Evolutionary conservation across 2,113 vertebrate species (phyloP).

Genomic region (Glaucidium brasilianum): DNA sequence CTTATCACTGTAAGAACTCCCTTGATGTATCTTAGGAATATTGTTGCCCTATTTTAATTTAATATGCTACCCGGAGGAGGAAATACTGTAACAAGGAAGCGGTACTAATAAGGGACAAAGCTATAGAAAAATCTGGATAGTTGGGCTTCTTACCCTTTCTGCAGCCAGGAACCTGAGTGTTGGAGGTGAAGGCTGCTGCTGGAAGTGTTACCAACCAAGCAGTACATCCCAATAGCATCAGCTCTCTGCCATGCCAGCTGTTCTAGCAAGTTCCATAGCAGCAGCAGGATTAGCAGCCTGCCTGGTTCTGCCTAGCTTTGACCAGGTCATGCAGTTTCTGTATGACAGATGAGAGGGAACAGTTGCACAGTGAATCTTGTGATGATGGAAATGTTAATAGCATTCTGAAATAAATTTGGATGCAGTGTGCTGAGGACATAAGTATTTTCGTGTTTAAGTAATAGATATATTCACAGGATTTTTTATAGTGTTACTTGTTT

Average conservation of each 20-base stretch:
- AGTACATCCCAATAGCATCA: background rate
- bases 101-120: background rate
- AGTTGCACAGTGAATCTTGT: background rate
- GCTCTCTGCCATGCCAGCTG: background rate
- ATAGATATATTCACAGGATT: background rate
- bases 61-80: background rate
- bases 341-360: background rate
- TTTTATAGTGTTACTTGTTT: background rate
- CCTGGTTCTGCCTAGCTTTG: background rate
- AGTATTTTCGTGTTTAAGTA: background rate
- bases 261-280: background rate
- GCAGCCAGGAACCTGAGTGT: background rate
- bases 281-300: background rate
- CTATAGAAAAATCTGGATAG: background rate
- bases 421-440: background rate
- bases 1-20: background rate
- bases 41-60: background rate
- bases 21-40: background rate
- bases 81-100: background rate
- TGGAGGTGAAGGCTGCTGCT: background rate
- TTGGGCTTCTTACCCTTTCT: background rate
- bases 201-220: background rate
- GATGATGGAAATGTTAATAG: background rate
- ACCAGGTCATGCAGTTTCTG: rapidly evolving
- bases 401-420: background rate